Base-by-base conservation (phyloP, 2,888 invertebrate genomes). In the Volucella inflata region DNA sequence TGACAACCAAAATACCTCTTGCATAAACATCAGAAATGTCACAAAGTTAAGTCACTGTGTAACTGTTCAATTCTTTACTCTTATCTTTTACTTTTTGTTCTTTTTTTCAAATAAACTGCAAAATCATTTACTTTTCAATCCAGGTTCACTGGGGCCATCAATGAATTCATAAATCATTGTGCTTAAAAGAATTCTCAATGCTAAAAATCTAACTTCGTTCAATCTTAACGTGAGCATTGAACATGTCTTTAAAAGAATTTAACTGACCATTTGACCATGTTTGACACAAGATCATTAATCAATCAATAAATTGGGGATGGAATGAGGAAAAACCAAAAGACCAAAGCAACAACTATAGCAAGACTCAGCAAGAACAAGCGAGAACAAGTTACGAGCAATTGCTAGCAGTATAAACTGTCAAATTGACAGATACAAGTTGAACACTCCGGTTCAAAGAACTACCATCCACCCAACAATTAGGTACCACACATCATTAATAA, bases 201-300 rank as follows among this genome's bases (percentile, higher is more conserved):
- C 9, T 14, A 17, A n/a, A 60, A 38, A 42, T n/a, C 36, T 59
- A 44, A 53, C 10, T 60, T n/a, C 62, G 16, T 48, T 38, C 17
- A 10, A 12, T 30, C 21, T 44, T 12, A n/a, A 55, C 36, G 30
- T 36, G 4, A 30, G 10, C n/a, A 2, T 10, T 50, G 59, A 21
- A 40, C 71, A 59, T 71, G 48, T 12, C 53, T 67, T 67, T n/a
- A 59, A 30, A 30, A 30, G 50, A 76, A 68, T 64, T 62, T 65
- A 70, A 65, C 70, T 71, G 60, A 65, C 79, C 75, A 79, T 65
- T 79, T 84, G 83, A 70, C 83, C 74, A 65, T 38, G 78, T 65
- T 84, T 75, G 79, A 80, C 53, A 65, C 17, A 60, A 11, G 40
- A 84, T 80, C 84, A 84, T 84, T 84, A 84, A 84, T 84, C 84